Evolutionary conservation across 2,888 invertebrate genomes (phyloP).

Genomic region (Pardosa pseudoannulata): DNA sequence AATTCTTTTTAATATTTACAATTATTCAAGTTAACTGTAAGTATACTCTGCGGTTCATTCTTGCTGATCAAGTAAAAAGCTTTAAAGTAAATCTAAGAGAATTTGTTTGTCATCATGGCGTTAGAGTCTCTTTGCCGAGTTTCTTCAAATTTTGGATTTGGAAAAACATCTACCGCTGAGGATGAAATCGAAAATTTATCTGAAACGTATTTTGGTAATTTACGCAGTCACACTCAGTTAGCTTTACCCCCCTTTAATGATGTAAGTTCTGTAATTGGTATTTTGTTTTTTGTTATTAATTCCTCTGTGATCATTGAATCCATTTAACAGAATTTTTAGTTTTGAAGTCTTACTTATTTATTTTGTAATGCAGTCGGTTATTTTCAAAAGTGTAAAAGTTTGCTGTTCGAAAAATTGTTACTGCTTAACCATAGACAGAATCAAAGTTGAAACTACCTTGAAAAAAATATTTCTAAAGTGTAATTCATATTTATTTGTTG

Average conservation of each 20-base stretch:
- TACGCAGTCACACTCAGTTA: slow-evolving; percentile 41
- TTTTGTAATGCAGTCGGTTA: no score
- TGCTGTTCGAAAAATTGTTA: no score
- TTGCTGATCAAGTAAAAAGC: background rate
- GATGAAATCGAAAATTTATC: slow-evolving; percentile 44
- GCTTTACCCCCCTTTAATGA: slow-evolving; percentile 62
- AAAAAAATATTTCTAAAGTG: no score
- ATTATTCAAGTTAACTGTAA: background rate
- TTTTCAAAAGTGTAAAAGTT: no score
- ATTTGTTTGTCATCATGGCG: slow-evolving; percentile 62
- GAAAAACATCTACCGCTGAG: slow-evolving; percentile 31
- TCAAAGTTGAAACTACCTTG: no score
- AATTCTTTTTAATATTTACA: no score
- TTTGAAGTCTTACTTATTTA: no score
- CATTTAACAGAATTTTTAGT: no score
- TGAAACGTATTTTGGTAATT: slow-evolving; percentile 40
- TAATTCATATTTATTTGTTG: no score
- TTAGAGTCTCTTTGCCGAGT: slow-evolving; percentile 49
- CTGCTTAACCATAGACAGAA: no score
- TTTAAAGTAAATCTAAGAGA: background rate
- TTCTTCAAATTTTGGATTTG: slow-evolving; percentile 49
- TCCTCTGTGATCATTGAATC: no score
- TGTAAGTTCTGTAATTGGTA: slow-evolving; percentile 55
- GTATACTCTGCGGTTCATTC: background rate
- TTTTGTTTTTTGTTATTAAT: no score